phyloP scores from a whole-genome alignment of 2,113 vertebrate genomes.

The Pelecanoides urinatrix region DNA sequence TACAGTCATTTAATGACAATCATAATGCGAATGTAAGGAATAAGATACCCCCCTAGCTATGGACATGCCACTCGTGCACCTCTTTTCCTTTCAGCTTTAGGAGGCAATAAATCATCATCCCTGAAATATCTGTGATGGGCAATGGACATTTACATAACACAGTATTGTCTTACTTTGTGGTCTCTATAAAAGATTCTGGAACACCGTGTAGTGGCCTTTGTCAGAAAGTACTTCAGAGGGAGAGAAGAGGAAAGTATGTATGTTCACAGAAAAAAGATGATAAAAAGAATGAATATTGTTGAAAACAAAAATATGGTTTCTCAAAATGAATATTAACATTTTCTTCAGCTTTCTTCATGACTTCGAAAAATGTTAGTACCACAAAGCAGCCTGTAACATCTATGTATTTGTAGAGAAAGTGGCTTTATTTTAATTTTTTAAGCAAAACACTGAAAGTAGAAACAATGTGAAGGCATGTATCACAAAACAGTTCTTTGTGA shows the following conservation, averaged over 20 bases:
- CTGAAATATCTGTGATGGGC: accelerated
- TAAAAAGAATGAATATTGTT: background rate
- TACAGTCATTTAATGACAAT: background rate
- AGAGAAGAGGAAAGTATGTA: background rate
- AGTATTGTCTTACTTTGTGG: background rate
- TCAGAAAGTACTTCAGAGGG: background rate
- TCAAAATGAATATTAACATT: background rate
- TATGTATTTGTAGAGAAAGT: background rate
- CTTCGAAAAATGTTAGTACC: background rate
- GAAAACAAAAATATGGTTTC: background rate
- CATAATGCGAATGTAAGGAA: accelerated
- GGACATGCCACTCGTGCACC: accelerated
- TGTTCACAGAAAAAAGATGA: background rate
- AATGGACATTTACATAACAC: background rate
- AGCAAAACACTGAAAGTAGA: background rate
- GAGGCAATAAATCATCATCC: background rate
- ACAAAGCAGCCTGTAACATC: background rate
- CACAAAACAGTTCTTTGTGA: background rate
- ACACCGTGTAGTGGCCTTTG: background rate
- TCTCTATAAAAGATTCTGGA: background rate
- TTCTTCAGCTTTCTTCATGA: background rate
- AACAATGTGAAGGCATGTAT: background rate
- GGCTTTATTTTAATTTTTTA: background rate
- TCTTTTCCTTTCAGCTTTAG: background rate
- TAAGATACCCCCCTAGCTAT: background rate